Conservation (phyloP, 2,113 vertebrate genomes). For the Cervus canadensis region DNA sequence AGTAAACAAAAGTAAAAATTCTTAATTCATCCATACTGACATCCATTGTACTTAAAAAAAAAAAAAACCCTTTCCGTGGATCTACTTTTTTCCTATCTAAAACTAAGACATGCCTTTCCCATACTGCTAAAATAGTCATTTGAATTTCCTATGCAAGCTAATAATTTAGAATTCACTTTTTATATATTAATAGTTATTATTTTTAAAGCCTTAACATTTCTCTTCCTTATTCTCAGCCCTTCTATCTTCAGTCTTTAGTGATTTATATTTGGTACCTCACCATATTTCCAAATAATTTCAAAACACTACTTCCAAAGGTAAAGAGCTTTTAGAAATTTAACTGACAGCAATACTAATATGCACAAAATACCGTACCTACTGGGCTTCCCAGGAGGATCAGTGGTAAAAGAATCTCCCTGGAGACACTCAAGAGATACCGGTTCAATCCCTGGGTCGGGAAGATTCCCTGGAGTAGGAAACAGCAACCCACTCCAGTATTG, state of each 20-base stretch:
- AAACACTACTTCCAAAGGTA: background rate
- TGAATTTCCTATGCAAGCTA: background rate
- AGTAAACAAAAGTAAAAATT: conserved; percentile 33
- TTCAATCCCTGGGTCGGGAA: no score
- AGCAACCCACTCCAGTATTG: no score
- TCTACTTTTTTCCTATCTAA: background rate
- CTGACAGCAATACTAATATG: background rate
- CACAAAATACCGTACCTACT: background rate
- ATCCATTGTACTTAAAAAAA: background rate
- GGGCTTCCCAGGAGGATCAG: background rate
- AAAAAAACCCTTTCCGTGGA: background rate
- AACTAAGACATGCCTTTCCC: background rate
- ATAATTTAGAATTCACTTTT: background rate
- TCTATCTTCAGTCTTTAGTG: background rate
- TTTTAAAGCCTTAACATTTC: conserved; percentile 1
- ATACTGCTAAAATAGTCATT: background rate
- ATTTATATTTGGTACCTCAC: background rate
- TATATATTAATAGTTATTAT: background rate
- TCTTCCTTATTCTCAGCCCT: background rate
- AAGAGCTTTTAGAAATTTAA: background rate
- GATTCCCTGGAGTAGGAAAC: no score
- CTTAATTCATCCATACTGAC: background rate
- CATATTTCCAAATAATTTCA: conserved; percentile 9
- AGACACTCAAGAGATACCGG: no score
- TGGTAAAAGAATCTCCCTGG: no score